Conservation (phyloP, 2,113 vertebrate genomes). For the Pica pica region DNA sequence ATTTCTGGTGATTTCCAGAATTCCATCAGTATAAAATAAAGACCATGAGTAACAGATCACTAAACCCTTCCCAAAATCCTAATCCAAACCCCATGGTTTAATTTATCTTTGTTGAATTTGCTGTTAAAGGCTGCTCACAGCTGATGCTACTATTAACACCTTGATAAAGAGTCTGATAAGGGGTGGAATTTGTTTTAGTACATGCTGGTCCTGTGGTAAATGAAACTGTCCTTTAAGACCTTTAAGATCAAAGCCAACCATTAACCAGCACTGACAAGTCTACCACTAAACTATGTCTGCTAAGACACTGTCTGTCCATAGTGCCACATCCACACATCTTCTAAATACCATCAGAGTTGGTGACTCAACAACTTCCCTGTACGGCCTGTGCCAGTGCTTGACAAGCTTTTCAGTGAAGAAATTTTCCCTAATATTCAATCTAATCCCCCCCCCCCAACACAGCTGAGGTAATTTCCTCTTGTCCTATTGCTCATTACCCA, state of each 20-base stretch:
- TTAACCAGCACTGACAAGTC: not conserved
- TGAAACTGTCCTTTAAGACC: not conserved
- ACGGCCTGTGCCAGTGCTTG: not conserved
- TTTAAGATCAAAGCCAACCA: not conserved
- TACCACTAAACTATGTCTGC: not conserved
- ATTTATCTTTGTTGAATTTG: not conserved
- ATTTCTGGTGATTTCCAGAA: not conserved
- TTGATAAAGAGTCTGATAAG: not conserved
- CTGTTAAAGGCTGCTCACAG: not conserved
- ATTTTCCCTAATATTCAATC: not conserved
- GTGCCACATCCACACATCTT: not conserved
- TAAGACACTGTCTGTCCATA: not conserved
- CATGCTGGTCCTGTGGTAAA: not conserved
- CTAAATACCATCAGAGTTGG: not conserved
- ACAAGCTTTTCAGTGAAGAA: not conserved
- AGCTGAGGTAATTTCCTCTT: not conserved
- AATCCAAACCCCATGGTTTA: not conserved
- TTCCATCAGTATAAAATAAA: not conserved
- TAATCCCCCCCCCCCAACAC: not conserved
- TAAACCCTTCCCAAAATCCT: not conserved
- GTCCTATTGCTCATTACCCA: not conserved
- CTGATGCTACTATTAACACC: not conserved
- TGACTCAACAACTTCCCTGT: not conserved
- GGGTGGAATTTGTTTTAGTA: not conserved
- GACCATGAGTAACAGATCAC: not conserved